Conservation (phyloP, 2,888 invertebrate species). For the Apodemia zela region DNA sequence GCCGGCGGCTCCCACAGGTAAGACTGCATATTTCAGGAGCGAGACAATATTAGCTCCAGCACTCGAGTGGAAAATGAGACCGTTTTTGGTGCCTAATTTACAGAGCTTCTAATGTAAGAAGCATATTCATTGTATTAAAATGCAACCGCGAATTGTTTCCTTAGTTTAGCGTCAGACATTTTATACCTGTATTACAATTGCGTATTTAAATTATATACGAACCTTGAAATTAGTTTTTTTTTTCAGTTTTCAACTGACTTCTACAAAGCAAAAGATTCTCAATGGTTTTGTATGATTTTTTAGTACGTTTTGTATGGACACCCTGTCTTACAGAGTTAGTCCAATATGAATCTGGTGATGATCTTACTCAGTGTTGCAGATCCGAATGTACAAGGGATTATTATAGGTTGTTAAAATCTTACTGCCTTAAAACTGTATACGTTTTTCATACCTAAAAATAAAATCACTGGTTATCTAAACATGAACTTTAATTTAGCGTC, state of each 20-base stretch:
- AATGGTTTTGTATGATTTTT: neutral
- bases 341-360: too few relatives aligned
- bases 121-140: constrained; percentile 52
- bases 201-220: constrained; percentile 43
- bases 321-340: too few relatives aligned
- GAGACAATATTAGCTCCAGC: constrained; percentile 78
- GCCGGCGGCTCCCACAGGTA: constrained; percentile 63
- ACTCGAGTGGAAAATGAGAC: constrained; percentile 82
- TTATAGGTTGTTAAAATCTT: too few relatives aligned
- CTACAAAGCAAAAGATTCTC: neutral
- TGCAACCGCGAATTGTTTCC: constrained; percentile 47
- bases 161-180: constrained; percentile 43
- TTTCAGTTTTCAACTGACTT: neutral
- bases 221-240: neutral
- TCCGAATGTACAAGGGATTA: too few relatives aligned
- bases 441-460: too few relatives aligned
- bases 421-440: too few relatives aligned
- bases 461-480: too few relatives aligned
- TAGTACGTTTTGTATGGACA: too few relatives aligned
- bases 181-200: constrained; percentile 50
- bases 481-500: too few relatives aligned
- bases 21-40: constrained; percentile 70
- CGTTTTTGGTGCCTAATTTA: constrained; percentile 75
- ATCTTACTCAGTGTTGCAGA: too few relatives aligned
- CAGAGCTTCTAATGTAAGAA: constrained; percentile 63